Evolutionary conservation across 2,888 invertebrate species (phyloP).

Genomic region (Sipha maydis): DNA sequence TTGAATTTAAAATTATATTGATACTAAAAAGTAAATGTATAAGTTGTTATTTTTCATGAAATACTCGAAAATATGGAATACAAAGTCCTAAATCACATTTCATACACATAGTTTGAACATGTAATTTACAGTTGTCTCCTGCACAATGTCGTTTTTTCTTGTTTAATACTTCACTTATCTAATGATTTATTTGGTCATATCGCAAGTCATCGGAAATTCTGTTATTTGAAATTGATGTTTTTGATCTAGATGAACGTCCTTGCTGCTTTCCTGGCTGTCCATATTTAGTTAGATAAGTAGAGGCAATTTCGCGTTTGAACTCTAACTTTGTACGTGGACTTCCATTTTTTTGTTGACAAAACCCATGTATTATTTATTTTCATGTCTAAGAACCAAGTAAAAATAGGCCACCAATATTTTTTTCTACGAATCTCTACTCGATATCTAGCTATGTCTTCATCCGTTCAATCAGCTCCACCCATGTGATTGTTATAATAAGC

Average conservation of each 20-base stretch:
- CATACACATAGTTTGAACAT: constrained; percentile 2
- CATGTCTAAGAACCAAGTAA: constrained; percentile 38
- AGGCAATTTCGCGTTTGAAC: constrained; percentile 25
- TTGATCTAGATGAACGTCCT: constrained; percentile 24
- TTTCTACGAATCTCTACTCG: constrained; percentile 65
- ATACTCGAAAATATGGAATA: constrained; percentile 9
- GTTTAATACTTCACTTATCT: neutral
- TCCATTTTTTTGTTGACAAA: constrained; percentile 19
- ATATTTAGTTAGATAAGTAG: constrained; percentile 33
- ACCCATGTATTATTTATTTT: constrained; percentile 27
- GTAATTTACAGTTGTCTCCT: constrained; percentile 5
- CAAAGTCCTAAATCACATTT: constrained; percentile 30
- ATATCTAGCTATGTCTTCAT: constrained; percentile 64
- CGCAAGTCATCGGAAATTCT: constrained; percentile 18
- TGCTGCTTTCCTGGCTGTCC: neutral
- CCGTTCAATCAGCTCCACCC: constrained; percentile 65
- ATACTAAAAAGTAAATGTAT: neutral
- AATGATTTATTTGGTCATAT: constrained; percentile 13
- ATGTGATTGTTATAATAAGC: constrained; percentile 65
- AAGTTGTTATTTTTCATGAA: constrained; percentile 14
- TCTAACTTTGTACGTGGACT: neutral
- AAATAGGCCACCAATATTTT: constrained; percentile 63
- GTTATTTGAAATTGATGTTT: constrained; percentile 6
- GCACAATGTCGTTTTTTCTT: constrained; percentile 25
- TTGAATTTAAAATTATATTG: neutral